Conservation (phyloP, 2,888 invertebrate species). For the Dorcus parallelipipedus region DNA sequence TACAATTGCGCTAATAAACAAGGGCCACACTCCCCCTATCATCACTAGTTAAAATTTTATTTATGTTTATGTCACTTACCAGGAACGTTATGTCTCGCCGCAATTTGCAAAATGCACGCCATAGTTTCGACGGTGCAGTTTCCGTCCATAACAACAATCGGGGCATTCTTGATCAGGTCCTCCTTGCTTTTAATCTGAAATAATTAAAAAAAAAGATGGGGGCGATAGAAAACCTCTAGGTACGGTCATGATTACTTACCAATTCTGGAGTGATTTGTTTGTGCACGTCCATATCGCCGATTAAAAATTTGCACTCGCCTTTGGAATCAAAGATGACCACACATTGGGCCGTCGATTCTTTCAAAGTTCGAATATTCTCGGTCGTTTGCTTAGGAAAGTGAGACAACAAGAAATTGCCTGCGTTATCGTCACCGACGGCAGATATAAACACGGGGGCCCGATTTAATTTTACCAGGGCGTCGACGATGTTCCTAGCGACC, state of each 20-base stretch:
- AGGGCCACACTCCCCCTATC: no score
- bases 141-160: constrained; percentile 80
- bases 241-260: constrained; percentile 47
- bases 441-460: constrained; percentile 66
- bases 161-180: constrained; percentile 58
- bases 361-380: constrained; percentile 30
- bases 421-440: constrained; percentile 70
- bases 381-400: constrained; percentile 33
- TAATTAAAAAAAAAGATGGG: neutral
- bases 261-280: constrained; percentile 62
- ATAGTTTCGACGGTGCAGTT: constrained; percentile 73
- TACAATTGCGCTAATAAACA: no score
- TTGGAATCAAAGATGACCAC: constrained; percentile 67
- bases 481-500: constrained; percentile 89
- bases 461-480: constrained; percentile 75
- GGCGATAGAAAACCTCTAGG: neutral
- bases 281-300: constrained; percentile 85
- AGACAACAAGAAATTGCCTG: constrained; percentile 45
- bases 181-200: constrained; percentile 61
- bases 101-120: constrained; percentile 59
- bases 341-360: constrained; percentile 62
- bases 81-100: constrained; percentile 61
- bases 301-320: constrained; percentile 76
- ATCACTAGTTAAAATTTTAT: no score
- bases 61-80: constrained; percentile 52